Base-by-base conservation (phyloP, 2,888 invertebrate species). In the Seira sanloemensis region DNA sequence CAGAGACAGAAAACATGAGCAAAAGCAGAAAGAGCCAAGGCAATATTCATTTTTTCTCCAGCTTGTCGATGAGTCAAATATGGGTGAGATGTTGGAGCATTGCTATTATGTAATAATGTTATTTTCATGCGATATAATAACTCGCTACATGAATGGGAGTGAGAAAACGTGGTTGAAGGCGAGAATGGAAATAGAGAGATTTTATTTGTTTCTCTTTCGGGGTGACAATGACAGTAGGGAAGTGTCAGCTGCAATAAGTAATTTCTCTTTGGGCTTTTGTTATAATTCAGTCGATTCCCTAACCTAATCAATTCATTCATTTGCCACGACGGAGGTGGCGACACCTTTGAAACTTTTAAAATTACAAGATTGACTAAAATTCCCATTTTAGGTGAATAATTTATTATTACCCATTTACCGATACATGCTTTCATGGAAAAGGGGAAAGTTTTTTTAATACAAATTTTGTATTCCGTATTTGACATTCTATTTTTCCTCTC, bases 141-240 rank as follows among this genome's bases (percentile, higher is more conserved):
- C n/a, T n/a, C n/a, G n/a, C n/a, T n/a, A n/a, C n/a, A n/a, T n/a
- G n/a, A n/a, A n/a, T n/a, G n/a, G n/a, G n/a, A n/a, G n/a, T n/a
- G n/a, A n/a, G n/a, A n/a, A n/a, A n/a, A n/a, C n/a, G n/a, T n/a
- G n/a, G n/a, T n/a, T n/a, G n/a, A n/a, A n/a, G n/a, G n/a, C n/a
- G n/a, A n/a, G n/a, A n/a, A n/a, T n/a, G n/a, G n/a, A n/a, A n/a
- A n/a, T n/a, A n/a, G n/a, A 50, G 50, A 50, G 12, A 50, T 50
- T 50, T 50, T n/a, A n/a, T n/a, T n/a, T 50, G 50, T 50, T 50
- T 50, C 50, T 50, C 12, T 50, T 12, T 69, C 73, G 18, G 83
- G 79, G 86, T 86, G 86, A 86, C 83, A 86, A 86, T 78, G 85
- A 85, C 85, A 85, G 82, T 78, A 58, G 83, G 78, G 77, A 86